Evolutionary conservation across 2,888 invertebrate species (phyloP), one percentile per base, ranked within the genome.

Genomic region (Myathropa florea): DNA sequence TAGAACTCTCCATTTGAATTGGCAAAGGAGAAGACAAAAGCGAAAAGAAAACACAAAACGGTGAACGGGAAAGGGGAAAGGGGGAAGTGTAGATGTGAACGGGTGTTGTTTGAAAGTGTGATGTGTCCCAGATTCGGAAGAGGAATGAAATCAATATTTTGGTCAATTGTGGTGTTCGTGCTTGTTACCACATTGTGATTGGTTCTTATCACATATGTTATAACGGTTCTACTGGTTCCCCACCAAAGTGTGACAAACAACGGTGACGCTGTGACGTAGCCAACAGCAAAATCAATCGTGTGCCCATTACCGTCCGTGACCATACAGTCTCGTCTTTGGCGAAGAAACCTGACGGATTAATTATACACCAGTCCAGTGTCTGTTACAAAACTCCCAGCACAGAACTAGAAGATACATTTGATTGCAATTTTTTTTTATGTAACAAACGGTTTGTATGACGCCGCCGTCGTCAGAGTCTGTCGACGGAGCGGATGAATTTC

Each of bases 31-130:
- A 68, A 53, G 63, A 53, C 33, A 46, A 72, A 67, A 63, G 60
- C 55, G 63, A 83, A 75, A 46, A 77, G n/a, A 68, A 26, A 46
- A n/a, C 1, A 46, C n/a, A 46, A 73, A 57, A 33, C 18, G 23
- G 10, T 14, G 64, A 60, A 55, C 55, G 39, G 68, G 67, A 72
- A 64, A 70, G 55, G 55, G 39, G 65, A 55, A 53, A 46, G 39
- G 14, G 9, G 12, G 26, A 23, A 18, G 24, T 3, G 39, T 59
- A 53, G 10, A 23, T 57, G 18, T 53, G 57, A 12, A 1, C 10
- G 70, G 61, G 72, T 68, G 81, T 36, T 63, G 59, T 76, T 73
- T 77, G 85, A 85, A 85, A 85, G 85, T 85, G 81, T 77, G n/a
- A n/a, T 59, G 60, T 77, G 85, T 77, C 77, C 82, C 82, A 85